Evolutionary conservation across 1,140 invertebrate genomes (phyloP).

Genomic region (Pogonomyrmex californicus): DNA sequence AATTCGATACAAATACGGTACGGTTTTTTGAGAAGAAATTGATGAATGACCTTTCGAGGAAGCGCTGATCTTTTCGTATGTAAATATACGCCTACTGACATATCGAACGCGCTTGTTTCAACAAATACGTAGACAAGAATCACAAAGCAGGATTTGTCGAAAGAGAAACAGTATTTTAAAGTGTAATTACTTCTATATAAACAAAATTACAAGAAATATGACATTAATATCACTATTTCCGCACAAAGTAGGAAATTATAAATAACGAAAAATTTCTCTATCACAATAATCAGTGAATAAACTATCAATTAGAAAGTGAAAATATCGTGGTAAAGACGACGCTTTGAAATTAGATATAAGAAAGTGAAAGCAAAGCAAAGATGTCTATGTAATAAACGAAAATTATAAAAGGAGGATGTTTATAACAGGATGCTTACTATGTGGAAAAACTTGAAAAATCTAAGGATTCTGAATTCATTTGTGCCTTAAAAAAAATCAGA

Average conservation of each 20-base stretch:
- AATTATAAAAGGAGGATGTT: not conserved
- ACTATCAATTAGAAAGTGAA: not conserved
- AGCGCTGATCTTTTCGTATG: not conserved
- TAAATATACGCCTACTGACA: not conserved
- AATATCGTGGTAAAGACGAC: not conserved
- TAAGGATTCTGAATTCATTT: too few relatives aligned
- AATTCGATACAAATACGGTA: not conserved
- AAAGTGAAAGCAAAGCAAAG: constrained; percentile 16
- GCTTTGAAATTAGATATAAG: constrained; percentile 9
- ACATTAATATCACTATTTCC: not conserved
- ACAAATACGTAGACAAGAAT: constrained; percentile 6
- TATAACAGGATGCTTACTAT: too few relatives aligned
- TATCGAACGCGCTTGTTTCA: not conserved
- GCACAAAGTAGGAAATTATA: not conserved
- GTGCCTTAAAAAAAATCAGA: too few relatives aligned
- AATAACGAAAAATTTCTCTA: not conserved
- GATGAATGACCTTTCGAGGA: not conserved
- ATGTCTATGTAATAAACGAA: constrained; percentile 34
- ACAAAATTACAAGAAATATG: constrained; percentile 18
- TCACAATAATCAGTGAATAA: constrained; percentile 1
- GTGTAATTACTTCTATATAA: not conserved
- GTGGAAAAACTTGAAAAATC: too few relatives aligned
- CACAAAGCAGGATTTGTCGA: constrained; percentile 1
- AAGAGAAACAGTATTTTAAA: not conserved
- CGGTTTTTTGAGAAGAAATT: constrained; percentile 2